Evolutionary conservation across 23 tunicate genomes (phyloP), one percentile per base, ranked within the genome.

Genomic region (Halocynthia roretzi): DNA sequence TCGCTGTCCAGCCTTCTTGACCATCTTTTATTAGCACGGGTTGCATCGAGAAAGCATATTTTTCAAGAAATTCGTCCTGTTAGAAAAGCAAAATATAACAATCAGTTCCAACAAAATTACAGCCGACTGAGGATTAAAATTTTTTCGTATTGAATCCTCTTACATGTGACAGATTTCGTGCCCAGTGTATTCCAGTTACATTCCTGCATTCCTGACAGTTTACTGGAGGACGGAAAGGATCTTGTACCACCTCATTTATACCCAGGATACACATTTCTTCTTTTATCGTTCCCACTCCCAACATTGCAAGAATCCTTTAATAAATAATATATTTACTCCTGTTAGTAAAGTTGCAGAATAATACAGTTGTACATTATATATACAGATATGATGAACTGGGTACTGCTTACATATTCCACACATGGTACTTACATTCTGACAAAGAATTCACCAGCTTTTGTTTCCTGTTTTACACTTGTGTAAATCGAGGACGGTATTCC

Each of bases 31-130:
- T 66, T 8, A 91, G 65, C 14, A 91, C 76, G 10, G 97, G 97
- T 77, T 91, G 87, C 97, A 91, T 91, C 6, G 91, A 71, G 65
- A 91, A 91, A 5, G 91, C 90, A 81, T 77, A 91, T 17, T 91
- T 77, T 9, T 91, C 82, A 56, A 82, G 63, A 72, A 91, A 91
- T 0, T 91, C 97, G 5, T 62, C 87, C 95, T 88, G 60, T 51
- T 67, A 74, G 48, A 78, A n/a, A 57, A 1, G 18, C 51, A 76
- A 58, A 58, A 58, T n/a, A 58, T n/a, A 56, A 56, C 5, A 76
- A n/a, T 15, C 57, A 76, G 31, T 22, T 76, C 10, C 4, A 15
- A 67, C 20, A 67, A 19, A 19, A 15, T 11, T 2, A 22, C 44
- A 67, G 12, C 71, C 2, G 63, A 58, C 63, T 58, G n/a, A 58